phyloP scores from a whole-genome alignment of 2,888 invertebrate genomes.

The Idaea straminata region DNA sequence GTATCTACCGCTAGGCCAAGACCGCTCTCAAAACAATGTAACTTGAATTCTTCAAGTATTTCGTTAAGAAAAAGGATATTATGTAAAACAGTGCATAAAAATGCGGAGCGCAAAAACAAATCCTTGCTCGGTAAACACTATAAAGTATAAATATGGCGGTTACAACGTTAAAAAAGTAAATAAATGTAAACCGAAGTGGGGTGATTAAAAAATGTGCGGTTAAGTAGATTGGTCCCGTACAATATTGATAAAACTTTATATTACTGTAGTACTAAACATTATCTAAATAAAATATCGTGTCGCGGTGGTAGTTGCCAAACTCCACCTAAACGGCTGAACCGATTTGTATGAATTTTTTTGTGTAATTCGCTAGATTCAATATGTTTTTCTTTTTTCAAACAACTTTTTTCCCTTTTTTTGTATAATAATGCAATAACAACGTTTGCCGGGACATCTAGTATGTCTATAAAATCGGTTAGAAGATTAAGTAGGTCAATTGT shows the following conservation, averaged over 20 bases:
- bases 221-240: constrained; percentile 14
- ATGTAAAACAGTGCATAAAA: constrained; percentile 59
- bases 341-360: too few species aligned
- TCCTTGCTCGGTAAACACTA: constrained; percentile 36
- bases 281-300: too few species aligned
- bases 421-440: too few species aligned
- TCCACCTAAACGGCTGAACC: too few species aligned
- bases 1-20: neutral
- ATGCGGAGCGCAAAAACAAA: constrained; percentile 51
- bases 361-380: too few species aligned
- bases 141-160: constrained; percentile 39
- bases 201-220: constrained; percentile 1
- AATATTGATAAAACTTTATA: neutral
- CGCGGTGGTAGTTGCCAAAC: too few species aligned
- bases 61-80: constrained; percentile 40
- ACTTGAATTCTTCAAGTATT: constrained; percentile 18
- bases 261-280: too few species aligned
- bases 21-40: constrained; percentile 14
- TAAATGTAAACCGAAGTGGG: constrained; percentile 27
- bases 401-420: too few species aligned
- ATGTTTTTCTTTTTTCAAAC: too few species aligned
- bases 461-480: too few species aligned
- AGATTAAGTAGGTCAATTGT: too few species aligned
- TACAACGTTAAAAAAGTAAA: constrained; percentile 23
- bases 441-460: too few species aligned